phyloP scores from a whole-genome alignment of 2,888 invertebrate genomes.

The Brenthis hecate region DNA sequence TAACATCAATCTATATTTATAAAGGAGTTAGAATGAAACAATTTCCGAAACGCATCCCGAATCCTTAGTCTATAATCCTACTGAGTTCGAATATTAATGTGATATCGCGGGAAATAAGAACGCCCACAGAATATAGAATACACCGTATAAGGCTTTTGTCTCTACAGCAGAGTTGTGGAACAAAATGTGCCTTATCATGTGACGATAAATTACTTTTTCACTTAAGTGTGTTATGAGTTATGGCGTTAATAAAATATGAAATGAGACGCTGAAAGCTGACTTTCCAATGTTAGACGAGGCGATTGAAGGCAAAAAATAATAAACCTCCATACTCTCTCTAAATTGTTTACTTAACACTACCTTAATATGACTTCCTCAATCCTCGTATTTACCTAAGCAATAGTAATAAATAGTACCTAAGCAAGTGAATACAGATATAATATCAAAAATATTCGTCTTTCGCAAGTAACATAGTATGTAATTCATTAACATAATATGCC shows the following conservation, averaged over 20 bases:
- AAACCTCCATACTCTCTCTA: too few relatives aligned
- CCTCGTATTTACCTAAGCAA: too few relatives aligned
- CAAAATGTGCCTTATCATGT: slow-evolving; percentile 32
- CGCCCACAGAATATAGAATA: slow-evolving; percentile 62
- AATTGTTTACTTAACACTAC: too few relatives aligned
- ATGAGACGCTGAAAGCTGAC: not conserved
- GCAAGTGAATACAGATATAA: too few relatives aligned
- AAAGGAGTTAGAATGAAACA: slow-evolving; percentile 36
- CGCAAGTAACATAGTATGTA: too few relatives aligned
- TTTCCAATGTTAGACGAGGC: not conserved
- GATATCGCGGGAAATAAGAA: slow-evolving; percentile 65
- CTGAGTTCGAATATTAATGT: slow-evolving; percentile 65
- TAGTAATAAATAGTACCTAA: too few relatives aligned
- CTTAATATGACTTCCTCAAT: too few relatives aligned
- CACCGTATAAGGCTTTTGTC: slow-evolving; percentile 51
- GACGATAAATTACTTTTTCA: slow-evolving; percentile 34
- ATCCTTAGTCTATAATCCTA: slow-evolving; percentile 56
- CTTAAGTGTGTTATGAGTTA: slow-evolving; percentile 20
- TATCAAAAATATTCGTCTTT: too few relatives aligned
- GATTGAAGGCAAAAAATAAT: too few relatives aligned
- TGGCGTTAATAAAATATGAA: slow-evolving; percentile 27
- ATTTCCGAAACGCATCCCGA: slow-evolving; percentile 41
- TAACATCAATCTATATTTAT: slow-evolving; percentile 20
- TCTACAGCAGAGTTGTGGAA: slow-evolving; percentile 26
- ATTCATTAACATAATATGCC: too few relatives aligned